Evolutionary conservation across 2,888 invertebrate genomes (phyloP).

Genomic region (Spisula solida): DNA sequence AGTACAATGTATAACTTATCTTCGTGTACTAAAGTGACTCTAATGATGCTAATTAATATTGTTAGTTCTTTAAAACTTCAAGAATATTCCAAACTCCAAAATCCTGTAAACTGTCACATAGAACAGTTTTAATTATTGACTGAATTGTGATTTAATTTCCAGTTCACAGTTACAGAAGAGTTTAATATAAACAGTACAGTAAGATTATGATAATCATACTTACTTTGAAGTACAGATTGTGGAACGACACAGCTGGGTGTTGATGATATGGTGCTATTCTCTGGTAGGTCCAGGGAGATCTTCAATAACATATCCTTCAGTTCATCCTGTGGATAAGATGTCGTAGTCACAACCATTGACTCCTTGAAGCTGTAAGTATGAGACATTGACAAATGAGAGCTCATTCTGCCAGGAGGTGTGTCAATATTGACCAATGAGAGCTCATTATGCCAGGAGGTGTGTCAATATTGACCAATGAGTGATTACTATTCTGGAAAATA

Average conservation of each 20-base stretch:
- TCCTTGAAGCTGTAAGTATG: slow-evolving; percentile 70
- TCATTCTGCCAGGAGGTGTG: too few relatives aligned
- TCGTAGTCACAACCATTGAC: slow-evolving; percentile 57
- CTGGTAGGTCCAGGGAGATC: slow-evolving; percentile 72
- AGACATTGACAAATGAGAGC: not conserved
- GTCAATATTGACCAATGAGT: not conserved
- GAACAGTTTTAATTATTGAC: too few relatives aligned
- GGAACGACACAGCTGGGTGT: slow-evolving; percentile 69
- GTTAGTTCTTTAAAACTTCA: too few relatives aligned
- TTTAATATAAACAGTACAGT: too few relatives aligned
- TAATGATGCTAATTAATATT: too few relatives aligned
- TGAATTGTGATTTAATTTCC: too few relatives aligned
- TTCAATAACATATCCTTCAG: slow-evolving; percentile 70
- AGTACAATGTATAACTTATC: too few relatives aligned
- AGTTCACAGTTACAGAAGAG: too few relatives aligned
- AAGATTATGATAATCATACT: not conserved
- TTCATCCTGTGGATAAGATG: slow-evolving; percentile 62
- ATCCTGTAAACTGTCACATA: too few relatives aligned
- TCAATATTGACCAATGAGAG: not conserved
- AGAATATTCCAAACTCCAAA: too few relatives aligned
- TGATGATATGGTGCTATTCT: slow-evolving; percentile 51
- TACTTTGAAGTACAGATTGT: slow-evolving; percentile 67
- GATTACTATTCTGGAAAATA: too few relatives aligned
- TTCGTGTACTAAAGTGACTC: too few relatives aligned
- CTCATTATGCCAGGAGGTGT: not conserved